Conservation (phyloP, 2,888 invertebrate genomes). For the Phortica magna region DNA sequence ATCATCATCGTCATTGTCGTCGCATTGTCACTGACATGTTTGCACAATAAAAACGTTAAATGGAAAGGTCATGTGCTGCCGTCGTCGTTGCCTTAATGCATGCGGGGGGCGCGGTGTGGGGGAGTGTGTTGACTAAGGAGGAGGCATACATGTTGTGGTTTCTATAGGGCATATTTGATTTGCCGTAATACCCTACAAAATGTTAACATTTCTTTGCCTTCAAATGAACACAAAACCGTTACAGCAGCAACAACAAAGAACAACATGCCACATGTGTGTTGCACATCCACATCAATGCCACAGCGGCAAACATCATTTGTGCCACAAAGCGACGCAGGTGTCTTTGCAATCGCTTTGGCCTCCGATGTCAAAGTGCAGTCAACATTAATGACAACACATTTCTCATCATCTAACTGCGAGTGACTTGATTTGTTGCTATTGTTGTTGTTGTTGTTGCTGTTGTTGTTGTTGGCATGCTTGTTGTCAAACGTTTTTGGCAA, state of each 20-base stretch:
- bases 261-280: too few species aligned
- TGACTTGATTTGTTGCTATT: neutral
- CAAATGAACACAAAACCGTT: too few species aligned
- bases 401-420: neutral
- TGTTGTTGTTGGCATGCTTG: neutral
- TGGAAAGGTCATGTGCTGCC: constrained; percentile 48
- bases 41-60: constrained; percentile 15
- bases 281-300: too few species aligned
- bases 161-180: too few species aligned
- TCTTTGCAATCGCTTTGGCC: constrained; percentile 10
- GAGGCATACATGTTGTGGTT: too few species aligned
- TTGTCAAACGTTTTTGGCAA: constrained; percentile 21
- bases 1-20: neutral
- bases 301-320: too few species aligned
- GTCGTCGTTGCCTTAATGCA: neutral
- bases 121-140: too few species aligned
- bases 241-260: too few species aligned
- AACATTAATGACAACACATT: constrained; percentile 20
- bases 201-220: too few species aligned
- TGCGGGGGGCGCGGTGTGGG: neutral
- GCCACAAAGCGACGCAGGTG: neutral
- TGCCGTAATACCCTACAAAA: too few species aligned
- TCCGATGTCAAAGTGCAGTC: constrained; percentile 26
- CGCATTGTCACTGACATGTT: constrained; percentile 18
- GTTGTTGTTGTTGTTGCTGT: neutral